phyloP scores from a whole-genome alignment of 2,113 vertebrate species.

The Urocynchramus pylzowi region DNA sequence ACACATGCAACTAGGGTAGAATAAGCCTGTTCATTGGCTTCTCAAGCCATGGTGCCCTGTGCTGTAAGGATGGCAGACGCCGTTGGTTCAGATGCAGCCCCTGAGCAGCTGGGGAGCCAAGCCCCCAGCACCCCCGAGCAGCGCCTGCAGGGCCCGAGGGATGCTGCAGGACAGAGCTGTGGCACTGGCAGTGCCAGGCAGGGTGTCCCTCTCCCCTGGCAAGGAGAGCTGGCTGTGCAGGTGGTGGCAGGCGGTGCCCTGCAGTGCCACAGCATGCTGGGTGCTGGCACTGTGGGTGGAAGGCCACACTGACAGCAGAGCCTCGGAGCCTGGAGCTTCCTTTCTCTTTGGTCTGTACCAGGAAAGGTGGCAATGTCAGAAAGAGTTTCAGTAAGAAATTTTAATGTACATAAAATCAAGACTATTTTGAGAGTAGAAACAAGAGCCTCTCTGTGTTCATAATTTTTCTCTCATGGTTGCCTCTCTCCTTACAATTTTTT shows the following conservation, averaged over 20 bases:
- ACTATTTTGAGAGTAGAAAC: background rate
- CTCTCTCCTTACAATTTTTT: slow-evolving; percentile 1
- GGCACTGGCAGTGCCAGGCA: fast-evolving
- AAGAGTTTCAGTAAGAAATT: background rate
- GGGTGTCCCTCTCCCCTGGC: background rate
- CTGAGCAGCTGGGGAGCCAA: background rate
- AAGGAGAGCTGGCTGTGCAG: background rate
- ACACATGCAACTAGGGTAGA: background rate
- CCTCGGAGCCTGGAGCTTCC: background rate
- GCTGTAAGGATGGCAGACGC: background rate
- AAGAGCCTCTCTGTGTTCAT: background rate
- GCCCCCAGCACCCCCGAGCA: fast-evolving
- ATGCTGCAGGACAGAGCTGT: background rate
- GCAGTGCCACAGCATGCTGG: background rate
- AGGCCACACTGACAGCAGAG: fast-evolving
- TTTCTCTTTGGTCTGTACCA: no score
- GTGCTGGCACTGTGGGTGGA: background rate
- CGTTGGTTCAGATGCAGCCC: background rate
- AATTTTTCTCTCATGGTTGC: background rate
- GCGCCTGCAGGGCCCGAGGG: fast-evolving
- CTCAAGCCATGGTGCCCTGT: background rate
- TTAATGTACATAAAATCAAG: background rate
- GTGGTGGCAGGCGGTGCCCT: background rate
- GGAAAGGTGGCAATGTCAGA: background rate
- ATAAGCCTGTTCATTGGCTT: background rate